These are phyloP conservation scores for Antrozous pallidus DNA, from an alignment of 2,797 vertebrate genomes.

Conservation along the genomic window DNA sequence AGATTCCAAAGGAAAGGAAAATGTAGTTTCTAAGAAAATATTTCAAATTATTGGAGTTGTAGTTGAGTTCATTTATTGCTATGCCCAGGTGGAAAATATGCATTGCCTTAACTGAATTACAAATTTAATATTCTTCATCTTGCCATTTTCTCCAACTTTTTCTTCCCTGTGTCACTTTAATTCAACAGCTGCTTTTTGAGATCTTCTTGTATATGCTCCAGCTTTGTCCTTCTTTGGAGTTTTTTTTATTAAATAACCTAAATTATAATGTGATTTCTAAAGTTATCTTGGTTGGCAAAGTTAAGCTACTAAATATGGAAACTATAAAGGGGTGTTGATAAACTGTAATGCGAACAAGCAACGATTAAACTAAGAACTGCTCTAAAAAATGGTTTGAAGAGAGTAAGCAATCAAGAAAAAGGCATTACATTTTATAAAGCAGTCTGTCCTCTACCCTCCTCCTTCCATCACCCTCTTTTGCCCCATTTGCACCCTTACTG, in stretches of 20 bases:
- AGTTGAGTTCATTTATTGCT: neutral
- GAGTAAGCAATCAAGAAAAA: neutral
- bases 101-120: constrained; percentile 4
- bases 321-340: neutral
- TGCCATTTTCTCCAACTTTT: neutral
- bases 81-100: neutral
- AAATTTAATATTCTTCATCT: neutral
- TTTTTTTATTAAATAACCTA: constrained; percentile 14
- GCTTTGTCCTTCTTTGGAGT: neutral
- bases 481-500: neutral
- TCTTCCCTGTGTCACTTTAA: neutral
- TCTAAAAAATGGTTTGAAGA: neutral
- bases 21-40: neutral
- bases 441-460: neutral
- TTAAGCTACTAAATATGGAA: neutral
- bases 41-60: neutral
- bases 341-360: neutral
- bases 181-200: neutral
- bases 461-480: neutral
- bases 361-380: neutral
- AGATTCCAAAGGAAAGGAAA: neutral
- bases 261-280: neutral
- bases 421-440: neutral
- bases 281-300: neutral
- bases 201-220: neutral